Evolutionary conservation across 1,140 invertebrate species (phyloP), one percentile per base, ranked within the genome.

Genomic region (Drosophila virilis): DNA sequence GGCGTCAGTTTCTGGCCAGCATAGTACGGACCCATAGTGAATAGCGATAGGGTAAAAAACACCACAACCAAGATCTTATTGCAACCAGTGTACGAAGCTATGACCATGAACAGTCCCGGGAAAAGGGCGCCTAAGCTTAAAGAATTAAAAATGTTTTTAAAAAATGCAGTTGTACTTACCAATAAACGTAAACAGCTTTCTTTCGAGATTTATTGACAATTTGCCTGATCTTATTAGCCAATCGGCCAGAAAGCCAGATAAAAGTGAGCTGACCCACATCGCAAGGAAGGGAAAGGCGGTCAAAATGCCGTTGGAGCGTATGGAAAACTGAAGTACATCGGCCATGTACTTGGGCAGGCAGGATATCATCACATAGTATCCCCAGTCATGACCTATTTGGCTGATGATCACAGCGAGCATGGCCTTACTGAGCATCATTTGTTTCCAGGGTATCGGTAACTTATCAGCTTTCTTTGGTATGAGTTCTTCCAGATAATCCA

Each of bases 291-390:
- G 89, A 12, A 91, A 33, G 0, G 85, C 61, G 0, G 80, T 78
- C 3, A 77, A 67, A 0, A 89, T n/a, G 0, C 89, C 84, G 32
- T 82, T 90, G 0, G 64, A 28, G 8, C 55, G 46, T 6, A 76
- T 75, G 4, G 79, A 68, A 8, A 88, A 67, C 0, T 62, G 48
- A 12, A 85, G 40, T 0, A 90, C 80, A 48, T 91, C 70, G 8
- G 46, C 17, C 52, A 91, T 79, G 38, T 90, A 89, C 15, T 82
- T 84, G 15, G 98, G 98, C 1, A 98, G 93, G 80, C 97, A 96
- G 1, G 96, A 97, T n/a, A 98, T 94, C 93, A 98, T 95, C 1
- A 97, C 97, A 81, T 96, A 97, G 88, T 97, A 97, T 1, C 96
- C 96, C 95, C 97, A 98, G 91, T 97, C 97, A 85, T 97, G 96